phyloP scores from a whole-genome alignment of 1,140 invertebrate species.

The Hyles euphorbiae region DNA sequence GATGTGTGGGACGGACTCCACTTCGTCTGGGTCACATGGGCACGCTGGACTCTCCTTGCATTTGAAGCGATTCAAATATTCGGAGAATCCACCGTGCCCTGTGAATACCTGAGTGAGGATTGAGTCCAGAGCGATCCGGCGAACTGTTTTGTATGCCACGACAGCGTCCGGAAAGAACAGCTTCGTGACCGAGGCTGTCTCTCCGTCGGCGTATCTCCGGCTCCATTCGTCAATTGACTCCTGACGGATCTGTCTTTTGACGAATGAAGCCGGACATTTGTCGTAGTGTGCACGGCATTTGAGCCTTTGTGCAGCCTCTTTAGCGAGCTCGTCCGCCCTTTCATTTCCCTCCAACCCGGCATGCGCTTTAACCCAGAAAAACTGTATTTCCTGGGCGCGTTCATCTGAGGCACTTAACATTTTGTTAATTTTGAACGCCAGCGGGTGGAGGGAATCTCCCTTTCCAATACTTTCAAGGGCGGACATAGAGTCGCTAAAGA shows the following conservation, averaged over 20 bases:
- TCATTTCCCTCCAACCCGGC: neutral
- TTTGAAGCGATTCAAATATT: neutral
- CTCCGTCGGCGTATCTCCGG: neutral
- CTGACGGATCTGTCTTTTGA: neutral
- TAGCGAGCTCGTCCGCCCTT: neutral
- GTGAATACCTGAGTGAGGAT: neutral
- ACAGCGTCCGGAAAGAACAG: neutral
- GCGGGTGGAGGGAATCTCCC: too few relatives aligned
- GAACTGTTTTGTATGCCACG: neutral
- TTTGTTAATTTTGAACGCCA: too few relatives aligned
- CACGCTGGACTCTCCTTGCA: neutral
- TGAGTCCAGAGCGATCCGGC: neutral
- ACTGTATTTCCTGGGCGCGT: neutral
- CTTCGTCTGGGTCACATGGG: neutral
- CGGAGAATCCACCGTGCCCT: neutral
- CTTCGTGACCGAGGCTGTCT: neutral
- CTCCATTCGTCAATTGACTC: neutral
- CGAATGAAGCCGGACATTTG: constrained; percentile 1
- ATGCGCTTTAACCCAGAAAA: neutral
- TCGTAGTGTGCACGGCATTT: neutral
- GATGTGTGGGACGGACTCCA: neutral
- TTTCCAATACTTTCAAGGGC: constrained; percentile 15
- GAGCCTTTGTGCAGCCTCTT: neutral
- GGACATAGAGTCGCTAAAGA: constrained; percentile 24
- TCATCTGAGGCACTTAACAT: neutral